Evolutionary conservation across 2,797 vertebrate genomes (phyloP), one percentile per base, ranked within the genome.

Genomic region (Galaxias olidus): DNA sequence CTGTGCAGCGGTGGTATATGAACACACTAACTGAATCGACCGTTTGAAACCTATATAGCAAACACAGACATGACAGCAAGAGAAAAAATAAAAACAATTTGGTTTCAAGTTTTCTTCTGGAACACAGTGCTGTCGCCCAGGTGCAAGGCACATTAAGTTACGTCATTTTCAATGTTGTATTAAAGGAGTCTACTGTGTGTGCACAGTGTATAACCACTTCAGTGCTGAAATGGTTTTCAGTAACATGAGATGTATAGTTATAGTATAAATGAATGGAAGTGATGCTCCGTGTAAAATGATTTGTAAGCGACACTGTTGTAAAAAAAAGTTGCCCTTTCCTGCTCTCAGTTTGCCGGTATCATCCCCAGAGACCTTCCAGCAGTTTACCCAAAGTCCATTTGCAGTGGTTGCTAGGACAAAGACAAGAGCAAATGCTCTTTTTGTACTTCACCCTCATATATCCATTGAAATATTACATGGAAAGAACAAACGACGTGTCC

Each of bases 1-100:
- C 72, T 78, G 44, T 51, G n/a, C 11, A 66, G 66, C 47, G 14
- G 59, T 63, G 51, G 65, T 48, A 44, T 60, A 67, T 71, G 69
- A 84, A 74, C 74, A 71, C 63, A 68, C 69, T 60, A 85, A 87
- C 82, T 86, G 75, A 74, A 62, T 84, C 71, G 45, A 51, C 72
- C 43, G 56, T 61, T 66, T 80, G 85, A 88, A 84, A 79, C 65
- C 76, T 88, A 85, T 80, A 83, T 76, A 67, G 75, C 69, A 74
- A 83, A 85, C 80, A 82, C 71, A 73, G 50, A 62, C 77, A 78
- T 78, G 47, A 45, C 45, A 58, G 68, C 65, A 66, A 61, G 66
- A 42, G 9, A 50, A 11, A 9, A n/a, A 18, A 18, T 20, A 46
- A 8, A 46, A n/a, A 45, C 19, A 30, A 57, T 42, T 59, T 41